Percentiles rank a stretch among this genome's conserved stretches.
Evolutionary conservation across 2,888 invertebrate genomes (phyloP).

Genomic region (Nasonia oneida): DNA sequence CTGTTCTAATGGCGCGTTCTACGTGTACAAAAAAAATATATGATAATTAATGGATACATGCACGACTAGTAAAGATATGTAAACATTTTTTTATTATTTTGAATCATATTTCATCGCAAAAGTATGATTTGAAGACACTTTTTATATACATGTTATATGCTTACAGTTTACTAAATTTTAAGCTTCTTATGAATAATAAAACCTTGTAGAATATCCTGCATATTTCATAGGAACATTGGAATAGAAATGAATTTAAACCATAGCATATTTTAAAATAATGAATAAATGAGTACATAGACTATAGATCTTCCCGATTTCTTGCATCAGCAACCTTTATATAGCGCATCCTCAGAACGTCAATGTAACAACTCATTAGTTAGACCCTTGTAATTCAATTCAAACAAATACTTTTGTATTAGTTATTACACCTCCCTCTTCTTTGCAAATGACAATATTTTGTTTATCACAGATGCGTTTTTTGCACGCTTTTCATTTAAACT

Average conservation of each 20-base stretch:
- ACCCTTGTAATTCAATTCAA: not conserved
- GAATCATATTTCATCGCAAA: no score
- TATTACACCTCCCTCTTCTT: not conserved
- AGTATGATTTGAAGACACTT: no score
- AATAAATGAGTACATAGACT: not conserved
- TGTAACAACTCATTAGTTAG: constrained; percentile 46
- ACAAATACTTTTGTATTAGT: not conserved
- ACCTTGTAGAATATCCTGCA: not conserved
- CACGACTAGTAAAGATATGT: no score
- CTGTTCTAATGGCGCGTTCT: constrained; percentile 50
- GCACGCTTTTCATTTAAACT: not conserved
- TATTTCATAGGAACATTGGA: not conserved
- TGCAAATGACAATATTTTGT: not conserved
- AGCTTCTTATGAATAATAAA: no score
- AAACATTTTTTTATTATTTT: no score
- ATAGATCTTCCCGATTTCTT: constrained; percentile 51
- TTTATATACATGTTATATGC: no score
- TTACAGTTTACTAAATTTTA: no score
- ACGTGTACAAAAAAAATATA: constrained; percentile 25
- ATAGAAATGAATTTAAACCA: not conserved
- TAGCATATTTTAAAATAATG: constrained; percentile 1
- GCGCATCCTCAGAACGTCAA: constrained; percentile 40
- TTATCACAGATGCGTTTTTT: not conserved
- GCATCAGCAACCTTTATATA: constrained; percentile 1
- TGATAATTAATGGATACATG: not conserved